Base-by-base conservation (phyloP, 2,113 vertebrate genomes). In the Hydrolagus affinis region DNA sequence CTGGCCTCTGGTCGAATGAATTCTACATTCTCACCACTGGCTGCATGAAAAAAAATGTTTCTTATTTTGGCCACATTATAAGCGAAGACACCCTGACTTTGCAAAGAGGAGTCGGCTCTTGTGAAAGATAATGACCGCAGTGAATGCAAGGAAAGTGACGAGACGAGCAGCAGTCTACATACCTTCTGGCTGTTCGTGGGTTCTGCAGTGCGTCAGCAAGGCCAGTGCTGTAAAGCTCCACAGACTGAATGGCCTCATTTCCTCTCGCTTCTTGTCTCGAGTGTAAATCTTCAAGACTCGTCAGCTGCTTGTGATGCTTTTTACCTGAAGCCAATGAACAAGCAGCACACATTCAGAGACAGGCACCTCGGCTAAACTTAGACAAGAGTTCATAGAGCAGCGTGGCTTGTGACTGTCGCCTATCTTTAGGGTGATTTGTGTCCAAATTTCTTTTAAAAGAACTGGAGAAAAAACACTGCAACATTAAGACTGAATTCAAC, bases 111-210 rank as follows among this genome's bases (percentile, higher is more conserved):
- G 44, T 3, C 44, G 6, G 6, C 44, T 6, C 44, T 44, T 44
- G 44, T 44, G 44, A 44, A 44, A 44, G 44, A 6, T 44, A 44
- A 44, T 44, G 44, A 44, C 44, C 1, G 44, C 44, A 6, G 44
- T 44, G 44, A 44, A 44, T 44, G 44, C 2, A 44, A 44, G 44
- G 44, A 44, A 6, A 44, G 2, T 6, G 44, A 44, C 2, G 44
- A 44, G 44, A 6, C 6, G 44, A 44, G 44, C 44, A 1, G 44
- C 44, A 44, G 44, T 44, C 44, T 44, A 10, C 28, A 17, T 83
- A 83, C 78, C 78, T 83, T 83, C 78, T 66, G 76, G 59, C 76
- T 83, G 78, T 32, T 30, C 62, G 28, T 83, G 78, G 17, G 66
- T 59, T 19, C 28, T 30, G 62, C 60, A 83, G 62, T 68, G 62